Conservation (phyloP, 2,888 invertebrate species). For the Pelosia muscerda region DNA sequence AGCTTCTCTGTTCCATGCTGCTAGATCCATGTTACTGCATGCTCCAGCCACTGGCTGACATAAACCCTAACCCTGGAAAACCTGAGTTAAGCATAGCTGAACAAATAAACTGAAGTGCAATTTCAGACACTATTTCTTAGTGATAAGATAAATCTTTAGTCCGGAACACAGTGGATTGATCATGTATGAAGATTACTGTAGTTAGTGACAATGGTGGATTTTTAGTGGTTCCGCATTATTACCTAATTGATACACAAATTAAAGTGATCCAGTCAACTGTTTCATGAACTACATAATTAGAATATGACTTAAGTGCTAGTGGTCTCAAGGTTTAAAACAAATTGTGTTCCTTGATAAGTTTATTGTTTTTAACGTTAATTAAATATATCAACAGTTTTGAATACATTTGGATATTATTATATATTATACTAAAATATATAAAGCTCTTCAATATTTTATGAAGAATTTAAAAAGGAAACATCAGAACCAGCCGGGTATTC, state of each 20-base stretch:
- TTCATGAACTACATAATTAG: conserved; percentile 37
- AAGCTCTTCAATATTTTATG: not conserved
- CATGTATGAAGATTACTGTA: conserved; percentile 32
- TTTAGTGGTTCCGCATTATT: conserved; percentile 41
- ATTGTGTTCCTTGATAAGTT: conserved; percentile 30
- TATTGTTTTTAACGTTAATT: conserved; percentile 30
- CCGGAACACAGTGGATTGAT: conserved; percentile 37
- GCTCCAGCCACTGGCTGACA: conserved; percentile 76
- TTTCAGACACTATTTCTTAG: conserved; percentile 38
- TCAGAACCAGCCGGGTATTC: conserved; percentile 87
- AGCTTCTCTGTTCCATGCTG: conserved; percentile 85
- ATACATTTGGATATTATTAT: conserved; percentile 16
- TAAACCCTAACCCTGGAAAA: conserved; percentile 45
- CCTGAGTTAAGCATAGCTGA: conserved; percentile 39
- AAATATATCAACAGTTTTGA: conserved; percentile 24
- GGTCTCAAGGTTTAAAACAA: conserved; percentile 35
- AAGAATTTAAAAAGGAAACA: conserved; percentile 83
- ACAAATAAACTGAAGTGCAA: conserved; percentile 45
- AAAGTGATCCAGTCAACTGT: conserved; percentile 38
- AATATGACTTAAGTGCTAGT: conserved; percentile 46
- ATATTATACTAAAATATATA: conserved; percentile 4
- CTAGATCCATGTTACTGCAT: conserved; percentile 83
- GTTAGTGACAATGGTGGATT: conserved; percentile 49
- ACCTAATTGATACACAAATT: conserved; percentile 31
- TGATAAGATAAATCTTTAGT: conserved; percentile 33